Base-by-base conservation (phyloP, 1,140 invertebrate genomes). In the Thalassaphorura encarpata region DNA sequence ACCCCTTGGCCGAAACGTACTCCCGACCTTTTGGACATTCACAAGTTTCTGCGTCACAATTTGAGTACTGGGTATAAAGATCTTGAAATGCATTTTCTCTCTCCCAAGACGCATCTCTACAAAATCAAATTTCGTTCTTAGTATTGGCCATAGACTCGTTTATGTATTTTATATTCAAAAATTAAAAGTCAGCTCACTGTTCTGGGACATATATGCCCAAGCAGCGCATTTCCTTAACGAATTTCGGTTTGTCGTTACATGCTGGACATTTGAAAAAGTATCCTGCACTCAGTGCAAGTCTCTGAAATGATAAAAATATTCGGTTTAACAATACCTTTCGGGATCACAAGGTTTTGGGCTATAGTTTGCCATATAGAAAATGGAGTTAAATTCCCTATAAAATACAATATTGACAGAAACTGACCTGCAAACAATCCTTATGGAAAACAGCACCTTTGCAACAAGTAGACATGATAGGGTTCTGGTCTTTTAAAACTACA, bases 81-180 rank as follows among this genome's bases (percentile, higher is more conserved):
- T 82, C 80, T 58, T 76, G 66, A 68, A 73, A 83, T 4, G 80
- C 80, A 70, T 82, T 76, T 47, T 78, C 80, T 5, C 75, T 67
- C 68, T 83, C 82, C 82, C 82, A 83, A 3, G 79, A 77, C 13
- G 82, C 81, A 74, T 84, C 82, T 66, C 79, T 81, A 48, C 27
- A 33, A 64, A 28, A 63, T 58, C 63, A 53, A 64, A 46, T 42
- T 18, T 36, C 24, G 19, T n/a, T n/a, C n/a, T n/a, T n/a, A n/a
- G n/a, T n/a, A n/a, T n/a, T n/a, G n/a, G n/a, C n/a, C n/a, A n/a
- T n/a, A 13, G 36, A 28, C 1, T 33, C 26, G 21, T 29, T 28
- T 48, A 27, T 1, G 41, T 3, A 55, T 51, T 27, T 15, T 21
- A 43, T 8, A 15, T 29, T 5, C 27, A 8, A 6, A 24, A 71